These are phyloP conservation scores for Pomphorhynchus laevis DNA, from an alignment of 1,140 invertebrate species.

Conservation along the genomic window DNA sequence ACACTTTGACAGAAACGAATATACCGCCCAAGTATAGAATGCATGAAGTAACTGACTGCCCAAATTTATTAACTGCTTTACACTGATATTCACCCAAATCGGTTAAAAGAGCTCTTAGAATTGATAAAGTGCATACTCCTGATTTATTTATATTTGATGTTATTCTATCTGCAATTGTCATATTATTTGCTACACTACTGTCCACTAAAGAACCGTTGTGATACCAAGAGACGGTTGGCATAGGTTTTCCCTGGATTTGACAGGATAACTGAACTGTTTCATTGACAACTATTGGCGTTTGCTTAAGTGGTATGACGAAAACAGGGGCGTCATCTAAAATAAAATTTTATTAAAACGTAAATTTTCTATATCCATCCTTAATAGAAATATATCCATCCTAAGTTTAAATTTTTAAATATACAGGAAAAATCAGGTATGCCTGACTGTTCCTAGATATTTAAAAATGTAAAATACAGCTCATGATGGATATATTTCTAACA, in stretches of 20 bases:
- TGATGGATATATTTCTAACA: too few relatives aligned
- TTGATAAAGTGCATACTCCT: constrained; percentile 15
- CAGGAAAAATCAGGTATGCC: too few relatives aligned
- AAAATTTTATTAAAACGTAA: too few relatives aligned
- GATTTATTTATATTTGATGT: constrained; percentile 37
- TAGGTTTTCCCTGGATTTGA: constrained; percentile 48
- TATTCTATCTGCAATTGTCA: constrained; percentile 22
- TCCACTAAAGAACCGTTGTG: constrained; percentile 20
- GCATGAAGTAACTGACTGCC: constrained; percentile 22
- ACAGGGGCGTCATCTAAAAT: constrained; percentile 18
- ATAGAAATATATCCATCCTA: too few relatives aligned
- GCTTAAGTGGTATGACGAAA: too few relatives aligned
- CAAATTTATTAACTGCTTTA: constrained; percentile 31
- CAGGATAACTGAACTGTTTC: constrained; percentile 39
- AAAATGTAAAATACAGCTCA: too few relatives aligned
- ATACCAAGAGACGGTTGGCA: constrained; percentile 61
- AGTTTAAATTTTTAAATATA: too few relatives aligned
- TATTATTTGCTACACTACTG: constrained; percentile 13
- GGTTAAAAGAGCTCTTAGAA: constrained; percentile 16
- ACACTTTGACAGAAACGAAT: too few relatives aligned
- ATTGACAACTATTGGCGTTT: constrained; percentile 36
- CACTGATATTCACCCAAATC: constrained; percentile 61
- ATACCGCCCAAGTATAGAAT: constrained; percentile 23
- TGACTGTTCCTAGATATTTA: too few relatives aligned
- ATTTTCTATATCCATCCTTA: too few relatives aligned